A percentile compares a stretch with the other conserved stretches of the same genome.
These are phyloP conservation scores for Ornithoptera alexandrae DNA, from an alignment of 2,888 invertebrate genomes.

Conservation along the genomic window DNA sequence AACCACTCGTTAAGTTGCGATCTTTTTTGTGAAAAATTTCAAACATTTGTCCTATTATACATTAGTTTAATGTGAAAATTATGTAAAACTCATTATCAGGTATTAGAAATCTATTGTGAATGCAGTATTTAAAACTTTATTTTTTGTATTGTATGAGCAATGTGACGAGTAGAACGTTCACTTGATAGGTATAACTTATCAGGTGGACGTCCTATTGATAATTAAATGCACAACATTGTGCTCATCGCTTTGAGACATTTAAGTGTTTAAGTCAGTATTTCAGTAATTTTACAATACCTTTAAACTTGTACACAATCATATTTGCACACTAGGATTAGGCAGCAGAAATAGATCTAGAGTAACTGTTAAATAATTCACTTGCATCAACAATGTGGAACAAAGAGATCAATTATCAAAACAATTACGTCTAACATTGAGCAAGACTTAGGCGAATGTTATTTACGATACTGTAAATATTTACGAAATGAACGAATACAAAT, in stretches of 20 bases:
- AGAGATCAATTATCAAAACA: neutral
- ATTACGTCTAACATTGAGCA: conserved; percentile 1
- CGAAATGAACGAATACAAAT: neutral
- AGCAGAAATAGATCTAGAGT: no score
- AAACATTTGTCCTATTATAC: neutral
- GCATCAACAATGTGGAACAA: neutral
- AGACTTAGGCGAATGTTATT: neutral
- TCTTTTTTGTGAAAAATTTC: conserved; percentile 23
- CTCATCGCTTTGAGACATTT: no score
- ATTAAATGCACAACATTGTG: no score
- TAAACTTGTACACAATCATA: no score
- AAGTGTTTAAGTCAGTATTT: no score
- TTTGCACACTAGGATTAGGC: no score
- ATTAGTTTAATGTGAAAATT: neutral
- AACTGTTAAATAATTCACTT: neutral
- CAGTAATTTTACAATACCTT: no score
- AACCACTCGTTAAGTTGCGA: conserved; percentile 48
- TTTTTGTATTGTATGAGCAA: no score
- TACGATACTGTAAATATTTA: neutral
- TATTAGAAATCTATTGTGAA: neutral
- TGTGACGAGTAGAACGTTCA: no score
- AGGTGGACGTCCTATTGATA: no score
- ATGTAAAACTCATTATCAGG: neutral
- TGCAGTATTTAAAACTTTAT: neutral
- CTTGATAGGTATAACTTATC: no score